A percentile compares a stretch with the other conserved stretches of the same genome.
Conservation (phyloP, 2,797 vertebrate genomes). For the Tapirus indicus region DNA sequence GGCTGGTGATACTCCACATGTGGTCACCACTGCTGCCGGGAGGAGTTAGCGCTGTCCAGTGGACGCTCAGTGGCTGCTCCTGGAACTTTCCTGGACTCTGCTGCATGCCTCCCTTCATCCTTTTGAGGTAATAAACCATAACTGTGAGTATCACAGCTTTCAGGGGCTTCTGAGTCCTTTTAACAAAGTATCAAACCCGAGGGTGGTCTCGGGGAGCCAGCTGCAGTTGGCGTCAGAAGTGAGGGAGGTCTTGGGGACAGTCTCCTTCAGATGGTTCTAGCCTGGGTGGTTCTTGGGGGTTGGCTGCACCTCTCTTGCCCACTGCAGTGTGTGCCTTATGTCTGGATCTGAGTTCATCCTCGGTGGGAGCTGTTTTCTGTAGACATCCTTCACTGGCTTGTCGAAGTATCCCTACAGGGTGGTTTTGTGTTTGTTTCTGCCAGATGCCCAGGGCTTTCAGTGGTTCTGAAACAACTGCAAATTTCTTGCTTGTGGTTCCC, state of each 20-base stretch:
- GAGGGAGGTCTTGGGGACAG: neutral
- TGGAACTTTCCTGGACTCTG: neutral
- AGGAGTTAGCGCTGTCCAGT: neutral
- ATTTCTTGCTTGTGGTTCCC: neutral
- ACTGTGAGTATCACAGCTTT: neutral
- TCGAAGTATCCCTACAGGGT: rapidly evolving
- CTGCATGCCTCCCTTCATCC: neutral
- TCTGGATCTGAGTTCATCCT: rapidly evolving
- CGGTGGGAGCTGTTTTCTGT: neutral
- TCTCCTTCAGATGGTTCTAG: neutral
- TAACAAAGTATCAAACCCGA: neutral
- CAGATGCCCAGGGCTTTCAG: rapidly evolving
- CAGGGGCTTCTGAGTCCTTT: neutral
- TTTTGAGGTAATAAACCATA: neutral
- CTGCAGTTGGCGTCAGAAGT: rapidly evolving
- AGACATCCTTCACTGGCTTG: rapidly evolving
- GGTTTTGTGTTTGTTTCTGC: neutral
- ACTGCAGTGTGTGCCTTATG: rapidly evolving
- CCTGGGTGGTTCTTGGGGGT: neutral
- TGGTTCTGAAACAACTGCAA: neutral
- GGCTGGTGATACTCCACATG: neutral
- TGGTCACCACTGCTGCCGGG: neutral
- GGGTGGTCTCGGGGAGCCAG: neutral
- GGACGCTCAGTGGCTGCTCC: too few species aligned
- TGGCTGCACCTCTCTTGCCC: neutral